A percentile compares a stretch with the other conserved stretches of the same genome.
These are phyloP conservation scores for Clunio marinus DNA, from an alignment of 2,888 invertebrate genomes.

Conservation along the genomic window DNA sequence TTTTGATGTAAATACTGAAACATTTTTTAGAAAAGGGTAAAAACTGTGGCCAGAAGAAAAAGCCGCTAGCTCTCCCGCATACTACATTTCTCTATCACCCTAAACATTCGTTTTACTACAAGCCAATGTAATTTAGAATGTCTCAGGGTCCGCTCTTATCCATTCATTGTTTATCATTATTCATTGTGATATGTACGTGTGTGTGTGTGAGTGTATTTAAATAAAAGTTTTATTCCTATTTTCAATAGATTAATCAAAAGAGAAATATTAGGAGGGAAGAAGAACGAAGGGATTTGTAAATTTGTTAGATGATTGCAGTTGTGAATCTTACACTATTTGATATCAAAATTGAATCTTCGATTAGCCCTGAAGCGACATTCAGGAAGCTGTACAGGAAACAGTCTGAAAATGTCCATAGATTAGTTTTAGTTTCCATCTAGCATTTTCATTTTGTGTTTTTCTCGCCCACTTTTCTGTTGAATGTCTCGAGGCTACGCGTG, in stretches of 20 bases:
- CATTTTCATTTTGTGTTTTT: neutral
- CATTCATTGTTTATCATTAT: constrained; percentile 22
- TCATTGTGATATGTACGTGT: neutral
- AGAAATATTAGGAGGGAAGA: neutral
- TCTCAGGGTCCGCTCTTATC: constrained; percentile 9
- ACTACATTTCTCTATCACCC: neutral
- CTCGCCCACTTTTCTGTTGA: neutral
- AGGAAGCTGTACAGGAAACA: neutral
- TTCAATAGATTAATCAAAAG: neutral
- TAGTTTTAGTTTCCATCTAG: neutral
- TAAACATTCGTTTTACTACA: neutral
- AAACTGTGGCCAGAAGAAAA: constrained; percentile 39
- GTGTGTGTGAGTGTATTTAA: constrained; percentile 23
- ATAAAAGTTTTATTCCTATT: neutral
- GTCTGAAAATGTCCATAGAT: neutral
- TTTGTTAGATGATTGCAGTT: constrained; percentile 9
- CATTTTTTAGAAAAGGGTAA: constrained; percentile 22
- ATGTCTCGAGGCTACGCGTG: too few species aligned
- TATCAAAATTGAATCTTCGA: neutral
- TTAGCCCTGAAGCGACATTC: neutral
- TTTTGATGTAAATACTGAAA: neutral
- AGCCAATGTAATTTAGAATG: constrained; percentile 25
- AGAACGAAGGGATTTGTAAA: neutral
- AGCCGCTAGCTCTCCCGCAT: constrained; percentile 38
- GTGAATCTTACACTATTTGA: neutral